phyloP scores from a whole-genome alignment of 2,888 invertebrate species.

The Cryptocephalus primarius region DNA sequence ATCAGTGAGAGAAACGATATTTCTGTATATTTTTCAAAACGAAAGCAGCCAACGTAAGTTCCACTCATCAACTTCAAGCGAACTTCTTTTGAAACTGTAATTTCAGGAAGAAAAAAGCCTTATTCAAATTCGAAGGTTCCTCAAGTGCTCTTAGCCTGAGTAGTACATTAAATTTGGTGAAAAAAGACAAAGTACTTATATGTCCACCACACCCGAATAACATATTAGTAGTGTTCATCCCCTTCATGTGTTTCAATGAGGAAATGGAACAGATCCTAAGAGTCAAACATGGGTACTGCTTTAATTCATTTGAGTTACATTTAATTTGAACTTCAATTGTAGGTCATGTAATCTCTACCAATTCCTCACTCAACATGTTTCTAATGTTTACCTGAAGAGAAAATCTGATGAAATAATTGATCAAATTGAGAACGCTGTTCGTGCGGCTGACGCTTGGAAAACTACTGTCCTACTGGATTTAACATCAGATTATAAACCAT shows the following conservation, averaged over 20 bases:
- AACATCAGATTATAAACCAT: conserved; percentile 53
- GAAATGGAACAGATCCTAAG: conserved; percentile 57
- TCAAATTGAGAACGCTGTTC: conserved; percentile 60
- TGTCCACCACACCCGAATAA: conserved; percentile 65
- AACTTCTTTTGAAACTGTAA: background rate
- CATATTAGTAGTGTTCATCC: conserved; percentile 69
- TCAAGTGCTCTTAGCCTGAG: conserved; percentile 34
- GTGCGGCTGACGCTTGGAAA: conserved; percentile 70
- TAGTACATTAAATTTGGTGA: conserved; percentile 25
- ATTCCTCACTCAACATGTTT: conserved; percentile 79
- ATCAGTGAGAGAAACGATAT: conserved; percentile 41
- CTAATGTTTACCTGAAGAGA: conserved; percentile 73
- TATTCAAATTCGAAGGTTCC: conserved; percentile 63
- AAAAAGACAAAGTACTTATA: conserved; percentile 53
- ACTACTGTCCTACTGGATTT: conserved; percentile 59
- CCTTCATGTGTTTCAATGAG: conserved; percentile 70
- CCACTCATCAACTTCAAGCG: background rate
- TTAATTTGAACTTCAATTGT: conserved; percentile 1
- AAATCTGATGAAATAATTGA: conserved; percentile 53
- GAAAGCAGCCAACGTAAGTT: conserved; percentile 37
- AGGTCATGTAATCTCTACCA: conserved; percentile 68
- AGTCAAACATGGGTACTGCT: conserved; percentile 28
- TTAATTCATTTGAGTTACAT: background rate
- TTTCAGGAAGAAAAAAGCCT: conserved; percentile 43
- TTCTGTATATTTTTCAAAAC: conserved; percentile 42